Percentiles rank a stretch among this genome's conserved stretches.
Conservation (phyloP, 2,888 invertebrate genomes). For the Xylota segnis region DNA sequence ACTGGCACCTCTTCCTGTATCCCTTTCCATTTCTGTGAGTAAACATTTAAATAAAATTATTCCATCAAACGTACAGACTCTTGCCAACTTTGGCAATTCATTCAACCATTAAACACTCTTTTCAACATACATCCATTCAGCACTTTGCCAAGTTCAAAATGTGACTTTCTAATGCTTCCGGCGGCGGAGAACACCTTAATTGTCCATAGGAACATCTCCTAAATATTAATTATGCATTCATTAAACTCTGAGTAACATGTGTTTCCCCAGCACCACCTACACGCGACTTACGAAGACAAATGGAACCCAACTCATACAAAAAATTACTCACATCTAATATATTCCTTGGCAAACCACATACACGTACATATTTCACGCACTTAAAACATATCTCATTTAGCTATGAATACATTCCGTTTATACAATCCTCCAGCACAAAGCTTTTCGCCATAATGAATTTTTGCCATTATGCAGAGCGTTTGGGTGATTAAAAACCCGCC, state of each 20-base stretch:
- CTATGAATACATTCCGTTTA: slow-evolving; percentile 26
- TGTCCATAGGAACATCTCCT: slow-evolving; percentile 20
- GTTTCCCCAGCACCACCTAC: slow-evolving; percentile 6
- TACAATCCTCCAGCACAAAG: too few species aligned
- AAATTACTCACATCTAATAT: slow-evolving; percentile 11
- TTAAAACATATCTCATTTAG: slow-evolving; percentile 30
- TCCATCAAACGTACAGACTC: neutral
- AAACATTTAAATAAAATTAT: too few species aligned
- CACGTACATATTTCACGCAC: neutral
- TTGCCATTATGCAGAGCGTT: slow-evolving; percentile 12
- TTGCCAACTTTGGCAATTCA: neutral
- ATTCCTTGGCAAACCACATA: slow-evolving; percentile 5
- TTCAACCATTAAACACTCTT: slow-evolving; percentile 1
- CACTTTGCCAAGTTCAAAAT: slow-evolving; percentile 16
- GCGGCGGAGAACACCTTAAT: slow-evolving; percentile 11
- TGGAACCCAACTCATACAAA: slow-evolving; percentile 3
- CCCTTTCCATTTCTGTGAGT: too few species aligned
- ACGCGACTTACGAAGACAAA: slow-evolving; percentile 4
- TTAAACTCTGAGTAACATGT: slow-evolving; percentile 42
- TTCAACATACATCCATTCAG: slow-evolving; percentile 1
- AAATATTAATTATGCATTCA: slow-evolving; percentile 39
- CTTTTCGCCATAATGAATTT: slow-evolving; percentile 39
- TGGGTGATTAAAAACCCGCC: slow-evolving; percentile 61
- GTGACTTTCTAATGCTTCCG: slow-evolving; percentile 15
- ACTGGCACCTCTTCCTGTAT: too few species aligned